Evolutionary conservation across 2,888 invertebrate genomes (phyloP).

Genomic region (Agrotis clavis): DNA sequence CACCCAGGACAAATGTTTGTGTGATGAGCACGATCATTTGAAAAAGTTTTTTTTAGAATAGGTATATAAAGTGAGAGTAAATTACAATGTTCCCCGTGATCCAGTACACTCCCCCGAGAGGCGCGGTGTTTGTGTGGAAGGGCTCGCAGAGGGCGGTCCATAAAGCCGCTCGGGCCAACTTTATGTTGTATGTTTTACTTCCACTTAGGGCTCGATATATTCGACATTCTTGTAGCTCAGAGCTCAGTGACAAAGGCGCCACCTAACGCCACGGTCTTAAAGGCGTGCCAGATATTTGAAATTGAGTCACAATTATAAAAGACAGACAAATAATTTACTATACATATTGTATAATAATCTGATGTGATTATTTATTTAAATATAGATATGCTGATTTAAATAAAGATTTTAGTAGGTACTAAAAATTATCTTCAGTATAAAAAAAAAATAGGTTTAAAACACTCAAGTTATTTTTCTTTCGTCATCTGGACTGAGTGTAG

Average conservation of each 20-base stretch:
- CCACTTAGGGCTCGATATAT: constrained; percentile 72
- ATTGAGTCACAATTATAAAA: not conserved
- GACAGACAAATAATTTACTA: not conserved
- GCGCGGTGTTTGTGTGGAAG: constrained; percentile 53
- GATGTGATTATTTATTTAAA: not conserved
- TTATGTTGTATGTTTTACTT: constrained; percentile 80
- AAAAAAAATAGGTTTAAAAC: no score
- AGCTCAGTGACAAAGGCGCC: constrained; percentile 13
- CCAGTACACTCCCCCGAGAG: constrained; percentile 64
- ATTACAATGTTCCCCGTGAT: constrained; percentile 44
- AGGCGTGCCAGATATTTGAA: not conserved
- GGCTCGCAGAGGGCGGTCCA: constrained; percentile 72
- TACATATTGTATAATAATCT: no score
- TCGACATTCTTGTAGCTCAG: not conserved
- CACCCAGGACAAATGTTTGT: no score
- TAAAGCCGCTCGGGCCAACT: constrained; percentile 74
- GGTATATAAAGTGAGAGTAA: constrained; percentile 47
- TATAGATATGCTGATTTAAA: no score
- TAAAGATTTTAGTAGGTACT: no score
- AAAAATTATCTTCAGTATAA: no score
- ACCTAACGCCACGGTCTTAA: not conserved
- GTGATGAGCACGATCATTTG: no score
- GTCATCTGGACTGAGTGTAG: no score
- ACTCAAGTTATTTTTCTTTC: no score
- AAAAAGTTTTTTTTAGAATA: no score